Conservation (phyloP, 2,113 vertebrate species). For the Leptosomus discolor region DNA sequence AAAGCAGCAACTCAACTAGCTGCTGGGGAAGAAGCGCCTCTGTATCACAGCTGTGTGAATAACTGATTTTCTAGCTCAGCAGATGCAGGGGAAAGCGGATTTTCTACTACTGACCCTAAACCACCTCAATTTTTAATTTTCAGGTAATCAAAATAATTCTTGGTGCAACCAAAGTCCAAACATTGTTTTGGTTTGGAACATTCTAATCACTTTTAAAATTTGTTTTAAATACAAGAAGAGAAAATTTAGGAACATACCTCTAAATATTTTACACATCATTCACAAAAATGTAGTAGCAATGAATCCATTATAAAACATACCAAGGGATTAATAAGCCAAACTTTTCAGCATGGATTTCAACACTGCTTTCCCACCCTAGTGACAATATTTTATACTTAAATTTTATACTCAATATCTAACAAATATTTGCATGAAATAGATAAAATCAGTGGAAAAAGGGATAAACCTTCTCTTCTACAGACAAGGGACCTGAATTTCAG, state of each 20-base stretch:
- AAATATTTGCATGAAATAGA: background rate
- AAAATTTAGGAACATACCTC: background rate
- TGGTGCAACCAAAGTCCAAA: background rate
- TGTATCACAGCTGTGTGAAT: background rate
- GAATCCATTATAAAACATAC: background rate
- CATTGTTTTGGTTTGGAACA: background rate
- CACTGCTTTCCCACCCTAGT: background rate
- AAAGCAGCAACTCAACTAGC: background rate
- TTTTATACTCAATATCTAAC: background rate
- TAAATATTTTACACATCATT: background rate
- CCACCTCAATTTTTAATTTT: background rate
- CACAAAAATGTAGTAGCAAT: background rate
- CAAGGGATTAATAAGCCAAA: background rate
- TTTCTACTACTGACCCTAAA: background rate
- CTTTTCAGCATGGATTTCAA: background rate
- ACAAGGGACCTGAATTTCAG: background rate
- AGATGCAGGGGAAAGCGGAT: background rate
- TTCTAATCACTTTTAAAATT: background rate
- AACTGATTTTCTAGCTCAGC: background rate
- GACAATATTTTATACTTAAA: background rate
- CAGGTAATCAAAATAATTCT: background rate
- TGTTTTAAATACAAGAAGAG: background rate
- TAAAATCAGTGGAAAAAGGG: background rate
- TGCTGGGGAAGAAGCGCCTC: background rate
- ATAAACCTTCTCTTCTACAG: background rate